A percentile compares a stretch with the other conserved stretches of the same genome.
phyloP scores from a whole-genome alignment of 2,888 invertebrate species.

The Troides aeacus region DNA sequence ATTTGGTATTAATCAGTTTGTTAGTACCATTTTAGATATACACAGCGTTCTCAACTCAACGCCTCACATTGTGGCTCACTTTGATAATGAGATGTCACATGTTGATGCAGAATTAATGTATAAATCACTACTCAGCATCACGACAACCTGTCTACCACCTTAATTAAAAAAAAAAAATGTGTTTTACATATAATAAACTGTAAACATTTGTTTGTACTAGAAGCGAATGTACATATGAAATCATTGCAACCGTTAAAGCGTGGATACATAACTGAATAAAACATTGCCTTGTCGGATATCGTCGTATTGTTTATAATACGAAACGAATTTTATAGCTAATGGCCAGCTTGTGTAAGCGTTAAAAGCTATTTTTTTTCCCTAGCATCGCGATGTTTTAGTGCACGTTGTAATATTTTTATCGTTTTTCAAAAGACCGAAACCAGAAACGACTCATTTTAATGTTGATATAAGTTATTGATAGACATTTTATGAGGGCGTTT shows the following conservation, averaged over 20 bases:
- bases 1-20: too few species aligned
- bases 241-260: conserved; percentile 49
- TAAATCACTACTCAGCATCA: too few species aligned
- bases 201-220: too few species aligned
- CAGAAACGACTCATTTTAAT: conserved; percentile 18
- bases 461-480: conserved; percentile 14
- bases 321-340: conserved; percentile 46
- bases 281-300: conserved; percentile 50
- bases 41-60: too few species aligned
- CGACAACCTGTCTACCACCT: too few species aligned
- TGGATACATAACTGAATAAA: conserved; percentile 47
- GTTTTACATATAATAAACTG: too few species aligned
- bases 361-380: conserved; percentile 31
- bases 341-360: conserved; percentile 35
- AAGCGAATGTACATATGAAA: conserved; percentile 34
- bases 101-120: too few species aligned
- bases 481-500: conserved; percentile 20
- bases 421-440: conserved; percentile 14
- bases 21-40: too few species aligned
- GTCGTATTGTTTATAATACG: conserved; percentile 47
- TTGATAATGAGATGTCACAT: too few species aligned
- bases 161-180: too few species aligned
- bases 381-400: conserved; percentile 26
- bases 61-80: too few species aligned
- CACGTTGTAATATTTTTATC: conserved; percentile 27